These are phyloP conservation scores for Pseudolaguvia tuberculata DNA, from an alignment of 2,113 vertebrate genomes.

Conservation along the genomic window DNA sequence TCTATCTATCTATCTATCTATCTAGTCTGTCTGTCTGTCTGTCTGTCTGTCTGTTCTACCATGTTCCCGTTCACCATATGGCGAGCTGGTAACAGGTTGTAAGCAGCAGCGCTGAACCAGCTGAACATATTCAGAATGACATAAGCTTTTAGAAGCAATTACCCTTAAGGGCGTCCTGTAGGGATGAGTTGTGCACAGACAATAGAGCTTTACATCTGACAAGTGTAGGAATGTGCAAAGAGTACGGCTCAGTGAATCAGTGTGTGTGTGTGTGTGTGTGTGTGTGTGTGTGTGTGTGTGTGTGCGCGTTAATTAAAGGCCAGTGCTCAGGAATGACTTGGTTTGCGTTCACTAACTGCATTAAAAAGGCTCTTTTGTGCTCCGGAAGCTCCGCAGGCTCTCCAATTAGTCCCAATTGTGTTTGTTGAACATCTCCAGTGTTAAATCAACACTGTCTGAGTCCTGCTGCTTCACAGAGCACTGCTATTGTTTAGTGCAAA, in stretches of 20 bases:
- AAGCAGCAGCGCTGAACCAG: slow-evolving; percentile 15
- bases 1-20: too few species aligned
- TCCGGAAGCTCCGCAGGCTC: slow-evolving; percentile 2
- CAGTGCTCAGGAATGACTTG: slow-evolving; percentile 1
- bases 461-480: not conserved
- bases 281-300: slow-evolving; percentile 9
- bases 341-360: slow-evolving; percentile 7
- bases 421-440: not conserved
- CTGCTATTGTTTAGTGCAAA: not conserved
- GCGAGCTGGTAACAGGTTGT: slow-evolving; percentile 33
- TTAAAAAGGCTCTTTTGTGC: slow-evolving; percentile 3
- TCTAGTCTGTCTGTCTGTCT: too few species aligned
- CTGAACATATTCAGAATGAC: not conserved
- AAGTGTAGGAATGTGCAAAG: slow-evolving; percentile 25
- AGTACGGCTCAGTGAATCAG: slow-evolving; percentile 6
- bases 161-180: slow-evolving; percentile 3
- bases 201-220: slow-evolving; percentile 19
- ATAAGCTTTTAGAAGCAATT: slow-evolving; percentile 16
- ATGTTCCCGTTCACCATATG: slow-evolving; percentile 12
- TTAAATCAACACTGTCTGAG: slow-evolving; percentile 8
- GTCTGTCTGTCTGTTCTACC: too few species aligned
- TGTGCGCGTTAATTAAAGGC: slow-evolving; percentile 15
- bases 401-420: slow-evolving; percentile 3
- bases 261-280: slow-evolving; percentile 13
- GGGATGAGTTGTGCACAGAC: slow-evolving; percentile 10